Base-by-base conservation (phyloP, 2,113 vertebrate species). In the Paraplagusia blochii region DNA sequence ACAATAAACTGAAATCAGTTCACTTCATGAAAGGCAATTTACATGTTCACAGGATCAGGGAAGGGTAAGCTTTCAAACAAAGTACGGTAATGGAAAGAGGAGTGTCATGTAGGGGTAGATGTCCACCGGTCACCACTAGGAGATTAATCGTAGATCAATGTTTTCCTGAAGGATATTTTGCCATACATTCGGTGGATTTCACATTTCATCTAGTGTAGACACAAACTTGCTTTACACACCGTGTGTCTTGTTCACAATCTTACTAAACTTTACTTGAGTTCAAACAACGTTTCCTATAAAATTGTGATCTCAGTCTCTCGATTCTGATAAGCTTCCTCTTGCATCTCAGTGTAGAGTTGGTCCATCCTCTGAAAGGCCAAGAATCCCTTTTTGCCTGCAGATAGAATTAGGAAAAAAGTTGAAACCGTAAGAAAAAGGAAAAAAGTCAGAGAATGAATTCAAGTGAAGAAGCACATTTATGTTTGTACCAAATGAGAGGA, bases 291-390 rank as follows among this genome's bases (percentile, higher is more conserved):
- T 14, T 49, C 51, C 72, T 90, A 92, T 34, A 92, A 76, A 43
- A 90, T 80, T 0, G 91, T 92, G 17, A 89, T 89, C 74, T 91
- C 84, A 0, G 88, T 90, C 79, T 92, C 86, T 14, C 80, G 56
- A 76, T 92, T 92, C 75, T 67, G 77, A 43, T 89, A 90, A 0
- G 64, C 74, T 58, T 90, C 90, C 43, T 91, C 87, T 64, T 91
- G 80, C 64, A 87, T 62, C 62, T 90, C 87, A 10, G 51, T 29
- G 58, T 69, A 73, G 35, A 92, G 82, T 74, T 82, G 82, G 35
- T 92, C 89, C 87, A 91, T 90, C 60, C 50, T 82, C 82, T 89
- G 88, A 61, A 91, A 91, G 12, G 88, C 89, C n/a, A 59, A 19
- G 36, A 82, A 69, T 1, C 89, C 89, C 44, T 88, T 90, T 53